Evolutionary conservation across 2,888 invertebrate genomes (phyloP).

Genomic region (Germaria angustata): DNA sequence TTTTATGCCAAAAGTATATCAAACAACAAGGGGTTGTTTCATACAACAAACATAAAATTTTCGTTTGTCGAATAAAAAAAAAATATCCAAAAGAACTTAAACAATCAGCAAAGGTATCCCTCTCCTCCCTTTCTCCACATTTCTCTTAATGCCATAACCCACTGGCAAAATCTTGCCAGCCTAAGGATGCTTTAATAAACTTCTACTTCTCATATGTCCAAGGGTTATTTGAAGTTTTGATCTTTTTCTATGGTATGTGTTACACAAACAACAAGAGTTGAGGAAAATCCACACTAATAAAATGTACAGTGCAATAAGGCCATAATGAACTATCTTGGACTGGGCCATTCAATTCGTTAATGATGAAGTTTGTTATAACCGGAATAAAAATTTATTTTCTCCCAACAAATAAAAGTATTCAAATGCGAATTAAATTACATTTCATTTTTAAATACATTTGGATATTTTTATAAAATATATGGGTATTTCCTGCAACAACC

Average conservation of each 20-base stretch:
- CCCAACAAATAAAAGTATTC: too few relatives aligned
- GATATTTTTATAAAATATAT: too few relatives aligned
- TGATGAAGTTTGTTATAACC: too few relatives aligned
- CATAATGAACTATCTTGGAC: too few relatives aligned
- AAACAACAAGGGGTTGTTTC: neutral
- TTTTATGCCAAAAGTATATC: neutral
- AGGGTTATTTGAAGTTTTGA: neutral
- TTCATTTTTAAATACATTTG: too few relatives aligned
- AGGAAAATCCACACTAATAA: neutral
- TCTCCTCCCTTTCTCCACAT: neutral
- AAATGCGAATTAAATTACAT: too few relatives aligned
- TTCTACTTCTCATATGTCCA: neutral
- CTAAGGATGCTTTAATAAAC: slow-evolving; percentile 4
- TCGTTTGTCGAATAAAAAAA: neutral
- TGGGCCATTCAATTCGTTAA: too few relatives aligned
- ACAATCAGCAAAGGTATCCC: neutral
- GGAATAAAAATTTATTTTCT: too few relatives aligned
- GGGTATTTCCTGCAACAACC: too few relatives aligned
- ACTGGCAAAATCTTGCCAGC: neutral
- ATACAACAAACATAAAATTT: neutral
- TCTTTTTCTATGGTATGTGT: neutral
- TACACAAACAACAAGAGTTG: neutral
- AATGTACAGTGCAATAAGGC: too few relatives aligned
- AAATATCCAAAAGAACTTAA: neutral
- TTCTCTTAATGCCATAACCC: neutral